phyloP scores from a whole-genome alignment of 2,888 invertebrate species.

The Ptychoptera albimana region DNA sequence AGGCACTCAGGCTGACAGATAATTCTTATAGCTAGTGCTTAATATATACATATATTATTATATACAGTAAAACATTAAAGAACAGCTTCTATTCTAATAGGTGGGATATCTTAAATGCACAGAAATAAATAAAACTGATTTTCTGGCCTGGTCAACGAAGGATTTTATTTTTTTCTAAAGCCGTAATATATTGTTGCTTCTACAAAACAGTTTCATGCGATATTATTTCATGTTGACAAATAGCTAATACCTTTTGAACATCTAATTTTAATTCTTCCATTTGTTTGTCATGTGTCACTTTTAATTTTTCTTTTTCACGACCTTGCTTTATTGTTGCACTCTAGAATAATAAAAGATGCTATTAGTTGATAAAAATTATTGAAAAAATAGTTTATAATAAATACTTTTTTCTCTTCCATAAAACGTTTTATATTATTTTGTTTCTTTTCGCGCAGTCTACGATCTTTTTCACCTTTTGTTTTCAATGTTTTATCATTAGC shows the following conservation, averaged over 20 bases:
- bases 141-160: constrained; percentile 7
- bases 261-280: constrained; percentile 77
- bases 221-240: neutral
- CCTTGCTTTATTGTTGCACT: constrained; percentile 58
- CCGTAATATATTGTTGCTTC: neutral
- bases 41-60: no score
- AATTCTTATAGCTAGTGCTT: no score
- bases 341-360: neutral
- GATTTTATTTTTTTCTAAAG: neutral
- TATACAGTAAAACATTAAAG: no score
- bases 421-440: constrained; percentile 97
- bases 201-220: constrained; percentile 1
- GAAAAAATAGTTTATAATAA: neutral
- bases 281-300: constrained; percentile 83
- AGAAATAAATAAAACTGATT: constrained; percentile 2
- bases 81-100: neutral
- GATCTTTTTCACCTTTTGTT: constrained; percentile 93
- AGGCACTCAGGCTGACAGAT: no score
- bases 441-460: constrained; percentile 83
- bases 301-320: constrained; percentile 82
- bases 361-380: neutral
- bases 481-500: constrained; percentile 90
- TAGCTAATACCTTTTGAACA: constrained; percentile 60
- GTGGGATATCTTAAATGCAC: neutral
- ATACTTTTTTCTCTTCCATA: constrained; percentile 79